Evolutionary conservation across 2,113 vertebrate genomes (phyloP), one percentile per base, ranked within the genome.

Genomic region (Todiramphus saurophagus): DNA sequence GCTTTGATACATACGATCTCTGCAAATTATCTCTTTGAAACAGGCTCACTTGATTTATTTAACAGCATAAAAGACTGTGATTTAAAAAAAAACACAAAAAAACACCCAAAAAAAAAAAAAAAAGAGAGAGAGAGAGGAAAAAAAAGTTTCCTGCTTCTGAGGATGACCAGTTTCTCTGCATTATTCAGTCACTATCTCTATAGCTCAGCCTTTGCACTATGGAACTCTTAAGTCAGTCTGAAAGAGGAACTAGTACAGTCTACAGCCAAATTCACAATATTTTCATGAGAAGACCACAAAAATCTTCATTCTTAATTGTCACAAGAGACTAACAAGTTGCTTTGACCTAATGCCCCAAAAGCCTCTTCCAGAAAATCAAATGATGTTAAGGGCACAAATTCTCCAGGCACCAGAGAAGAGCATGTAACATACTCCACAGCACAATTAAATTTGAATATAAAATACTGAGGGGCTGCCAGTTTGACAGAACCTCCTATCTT

Each of bases 21-120:
- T 56, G 88, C 51, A 86, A 83, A 89, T 90, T 77, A 86, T 70
- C 72, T 90, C 69, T 80, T 90, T 94, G 63, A 92, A 93, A 95
- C 62, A 86, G 72, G 33, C 48, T 83, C 41, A 68, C 39, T 89
- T 83, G 66, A 87, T 83, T 93, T 84, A 80, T 88, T 90, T 91
- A 91, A 94, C 69, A 84, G 63, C 73, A 94, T 90, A 56, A 96
- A 95, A 95, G 87, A 13, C 24, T 37, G 48, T 53, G 33, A 89
- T 60, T 66, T 53, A 66, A 48, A 60, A 44, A 35, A 46, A 16
- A 9, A 6, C 8, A 33, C 11, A 8, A 6, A 10, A 9, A 35
- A 16, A 28, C 37, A 37, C 37, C 37, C 7, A 37, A 37, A 37
- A 37, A 37, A 37, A 35, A 13, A 8, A 6, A 10, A 9, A 35